Evolutionary conservation across 2,888 invertebrate species (phyloP).

Genomic region (Bugula neritina): DNA sequence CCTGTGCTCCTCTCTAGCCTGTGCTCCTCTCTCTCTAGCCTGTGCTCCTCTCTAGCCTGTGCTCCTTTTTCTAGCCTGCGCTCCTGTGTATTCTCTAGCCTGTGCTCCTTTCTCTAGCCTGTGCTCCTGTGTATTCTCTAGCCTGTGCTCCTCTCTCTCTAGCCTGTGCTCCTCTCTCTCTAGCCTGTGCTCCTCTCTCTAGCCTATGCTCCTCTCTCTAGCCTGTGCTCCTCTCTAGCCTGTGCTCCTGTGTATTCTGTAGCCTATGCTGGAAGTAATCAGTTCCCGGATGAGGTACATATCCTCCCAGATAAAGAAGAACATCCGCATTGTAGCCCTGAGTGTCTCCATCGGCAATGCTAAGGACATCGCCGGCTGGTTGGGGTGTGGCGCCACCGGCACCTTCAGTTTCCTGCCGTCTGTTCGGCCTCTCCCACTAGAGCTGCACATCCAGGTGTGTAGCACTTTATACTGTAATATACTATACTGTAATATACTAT

Average conservation of each 20-base stretch:
- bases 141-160: too few species aligned
- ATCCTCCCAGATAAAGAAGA: slow-evolving; percentile 73
- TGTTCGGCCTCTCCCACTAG: slow-evolving; percentile 87
- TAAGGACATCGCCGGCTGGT: slow-evolving; percentile 89
- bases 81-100: too few species aligned
- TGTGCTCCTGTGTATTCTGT: slow-evolving; percentile 31
- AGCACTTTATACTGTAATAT: too few species aligned
- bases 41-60: too few species aligned
- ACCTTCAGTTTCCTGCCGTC: slow-evolving; percentile 99
- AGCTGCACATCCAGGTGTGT: slow-evolving; percentile 76
- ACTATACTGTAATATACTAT: too few species aligned
- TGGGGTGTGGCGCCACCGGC: slow-evolving; percentile 84
- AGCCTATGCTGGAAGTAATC: slow-evolving; percentile 85
- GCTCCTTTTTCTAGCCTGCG: too few species aligned
- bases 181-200: too few species aligned
- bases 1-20: too few species aligned
- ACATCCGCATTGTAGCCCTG: slow-evolving; percentile 84
- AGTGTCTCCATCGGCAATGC: slow-evolving; percentile 91
- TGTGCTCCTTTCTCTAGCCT: too few species aligned
- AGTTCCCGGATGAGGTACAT: slow-evolving; percentile 87
- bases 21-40: too few species aligned
- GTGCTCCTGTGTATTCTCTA: too few species aligned
- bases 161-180: too few species aligned
- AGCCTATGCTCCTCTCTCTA: background rate
- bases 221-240: background rate